Percentiles rank a stretch among this genome's conserved stretches.
These are phyloP conservation scores for Myripristis jacobus DNA, from an alignment of 2,797 vertebrate species.

Conservation along the genomic window DNA sequence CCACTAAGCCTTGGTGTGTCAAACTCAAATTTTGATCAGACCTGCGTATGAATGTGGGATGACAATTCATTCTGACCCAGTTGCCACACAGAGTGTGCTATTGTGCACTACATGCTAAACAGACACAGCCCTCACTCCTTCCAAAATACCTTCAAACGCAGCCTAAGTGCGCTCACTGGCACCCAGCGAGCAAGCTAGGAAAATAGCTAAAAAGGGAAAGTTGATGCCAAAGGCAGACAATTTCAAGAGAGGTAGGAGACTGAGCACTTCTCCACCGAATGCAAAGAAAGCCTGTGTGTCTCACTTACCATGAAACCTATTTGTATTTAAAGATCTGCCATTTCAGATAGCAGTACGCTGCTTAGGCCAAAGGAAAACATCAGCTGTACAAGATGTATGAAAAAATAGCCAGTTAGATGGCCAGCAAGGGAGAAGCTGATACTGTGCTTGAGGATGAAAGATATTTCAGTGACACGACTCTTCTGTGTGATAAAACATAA, in stretches of 20 bases:
- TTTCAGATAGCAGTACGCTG: not conserved
- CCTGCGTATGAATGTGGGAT: not conserved
- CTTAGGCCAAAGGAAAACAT: not conserved
- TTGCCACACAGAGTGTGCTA: not conserved
- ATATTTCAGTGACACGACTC: not conserved
- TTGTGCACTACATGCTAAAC: not conserved
- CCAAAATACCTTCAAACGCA: constrained; percentile 1
- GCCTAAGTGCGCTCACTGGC: not conserved
- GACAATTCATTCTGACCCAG: not conserved
- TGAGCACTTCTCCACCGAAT: not conserved
- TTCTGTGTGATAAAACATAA: not conserved
- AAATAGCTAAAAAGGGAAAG: constrained; percentile 6
- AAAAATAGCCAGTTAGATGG: too few species aligned
- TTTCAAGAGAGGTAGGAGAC: not conserved
- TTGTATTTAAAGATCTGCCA: not conserved
- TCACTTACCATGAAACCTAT: not conserved
- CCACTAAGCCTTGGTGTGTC: not conserved
- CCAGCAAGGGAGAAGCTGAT: too few species aligned
- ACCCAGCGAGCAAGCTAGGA: not conserved
- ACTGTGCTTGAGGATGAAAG: too few species aligned
- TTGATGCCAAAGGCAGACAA: not conserved
- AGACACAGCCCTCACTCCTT: not conserved
- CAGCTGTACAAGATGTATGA: too few species aligned
- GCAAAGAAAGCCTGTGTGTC: not conserved
- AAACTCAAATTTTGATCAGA: not conserved